Evolutionary conservation across 2,797 vertebrate genomes (phyloP).

Genomic region (Prunella strophiata): DNA sequence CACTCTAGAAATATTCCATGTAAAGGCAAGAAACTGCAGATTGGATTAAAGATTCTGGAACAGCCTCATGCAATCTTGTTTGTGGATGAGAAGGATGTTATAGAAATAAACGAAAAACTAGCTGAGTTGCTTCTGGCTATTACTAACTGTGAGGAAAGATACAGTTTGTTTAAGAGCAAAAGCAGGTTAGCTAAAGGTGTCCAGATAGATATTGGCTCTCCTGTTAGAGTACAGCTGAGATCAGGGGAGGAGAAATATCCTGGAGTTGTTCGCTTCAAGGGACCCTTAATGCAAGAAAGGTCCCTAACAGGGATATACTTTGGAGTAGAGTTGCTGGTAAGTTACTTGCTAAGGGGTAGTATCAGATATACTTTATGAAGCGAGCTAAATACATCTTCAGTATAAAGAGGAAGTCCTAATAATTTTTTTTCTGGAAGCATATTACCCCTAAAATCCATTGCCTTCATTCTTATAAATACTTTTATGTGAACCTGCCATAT

Average conservation of each 20-base stretch:
- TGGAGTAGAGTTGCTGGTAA: constrained; percentile 97
- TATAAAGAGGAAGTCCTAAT: background rate
- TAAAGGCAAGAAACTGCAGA: constrained; percentile 90
- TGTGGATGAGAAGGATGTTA: constrained; percentile 92
- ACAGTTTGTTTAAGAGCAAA: constrained; percentile 89
- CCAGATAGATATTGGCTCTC: constrained; percentile 91
- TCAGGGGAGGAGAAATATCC: constrained; percentile 91
- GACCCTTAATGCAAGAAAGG: constrained; percentile 91
- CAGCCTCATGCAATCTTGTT: constrained; percentile 90
- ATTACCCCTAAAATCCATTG: background rate
- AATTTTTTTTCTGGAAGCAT: background rate
- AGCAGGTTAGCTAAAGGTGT: constrained; percentile 87
- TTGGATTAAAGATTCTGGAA: constrained; percentile 93
- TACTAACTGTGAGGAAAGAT: constrained; percentile 95
- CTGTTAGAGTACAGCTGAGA: constrained; percentile 93
- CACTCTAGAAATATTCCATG: constrained; percentile 85
- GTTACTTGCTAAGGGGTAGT: constrained; percentile 35
- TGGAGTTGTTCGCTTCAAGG: constrained; percentile 95
- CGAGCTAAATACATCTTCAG: background rate
- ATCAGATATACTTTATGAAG: background rate
- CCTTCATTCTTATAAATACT: background rate
- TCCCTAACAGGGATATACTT: constrained; percentile 95
- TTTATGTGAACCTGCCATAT: fast-evolving
- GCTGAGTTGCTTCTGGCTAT: constrained; percentile 96
- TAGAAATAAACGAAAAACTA: constrained; percentile 92